phyloP scores from a whole-genome alignment of 1,140 invertebrate genomes.

The Caerostris extrusa region DNA sequence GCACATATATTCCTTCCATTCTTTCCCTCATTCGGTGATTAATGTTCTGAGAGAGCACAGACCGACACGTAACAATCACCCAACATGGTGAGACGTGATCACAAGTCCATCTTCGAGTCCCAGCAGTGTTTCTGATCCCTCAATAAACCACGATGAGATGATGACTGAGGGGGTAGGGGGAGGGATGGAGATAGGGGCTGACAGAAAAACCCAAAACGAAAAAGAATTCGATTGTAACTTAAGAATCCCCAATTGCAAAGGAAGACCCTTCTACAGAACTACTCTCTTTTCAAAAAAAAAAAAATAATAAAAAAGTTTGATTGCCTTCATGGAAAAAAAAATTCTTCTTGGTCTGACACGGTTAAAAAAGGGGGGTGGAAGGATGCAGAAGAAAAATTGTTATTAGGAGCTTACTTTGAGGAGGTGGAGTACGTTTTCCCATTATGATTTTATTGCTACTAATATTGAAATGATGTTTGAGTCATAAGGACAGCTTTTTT shows the following conservation, averaged over 20 bases:
- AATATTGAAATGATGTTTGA: neutral
- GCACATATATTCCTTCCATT: neutral
- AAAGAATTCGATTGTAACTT: neutral
- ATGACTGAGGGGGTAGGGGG: constrained; percentile 11
- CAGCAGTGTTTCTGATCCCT: constrained; percentile 30
- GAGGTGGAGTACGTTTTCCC: constrained; percentile 39
- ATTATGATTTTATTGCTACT: constrained; percentile 55
- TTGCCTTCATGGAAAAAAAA: constrained; percentile 22
- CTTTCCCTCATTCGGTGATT: constrained; percentile 62
- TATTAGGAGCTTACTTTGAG: constrained; percentile 25
- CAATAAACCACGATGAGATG: constrained; percentile 73
- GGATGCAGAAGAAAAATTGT: neutral
- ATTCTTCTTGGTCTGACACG: neutral
- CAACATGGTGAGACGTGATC: constrained; percentile 58
- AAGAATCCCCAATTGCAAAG: neutral
- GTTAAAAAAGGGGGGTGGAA: neutral
- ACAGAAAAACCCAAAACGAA: neutral
- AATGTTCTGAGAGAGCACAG: constrained; percentile 51
- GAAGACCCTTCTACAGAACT: constrained; percentile 47
- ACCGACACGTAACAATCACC: constrained; percentile 63
- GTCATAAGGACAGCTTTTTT: too few relatives aligned
- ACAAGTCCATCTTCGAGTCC: constrained; percentile 12
- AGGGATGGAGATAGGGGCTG: neutral
- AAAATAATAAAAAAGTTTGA: constrained; percentile 53
- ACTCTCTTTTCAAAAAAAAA: neutral